Percentiles rank a stretch among this genome's conserved stretches.
Conservation (phyloP, 1,140 invertebrate genomes). For the Brachionus rotundiformis region DNA sequence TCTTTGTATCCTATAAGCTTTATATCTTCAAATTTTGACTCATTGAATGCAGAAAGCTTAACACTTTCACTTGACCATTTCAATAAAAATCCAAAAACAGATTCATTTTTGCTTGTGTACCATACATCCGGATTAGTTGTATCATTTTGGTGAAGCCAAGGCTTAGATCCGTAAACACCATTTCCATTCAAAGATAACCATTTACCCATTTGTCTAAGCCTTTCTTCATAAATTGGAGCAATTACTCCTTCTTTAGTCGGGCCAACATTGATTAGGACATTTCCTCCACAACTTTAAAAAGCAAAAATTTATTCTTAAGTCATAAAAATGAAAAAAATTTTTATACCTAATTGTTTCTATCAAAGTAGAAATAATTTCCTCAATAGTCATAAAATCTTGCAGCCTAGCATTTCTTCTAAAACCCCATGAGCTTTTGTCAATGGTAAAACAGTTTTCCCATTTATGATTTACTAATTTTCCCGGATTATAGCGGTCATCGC, state of each 20-base stretch:
- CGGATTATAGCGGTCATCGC: conserved; percentile 81
- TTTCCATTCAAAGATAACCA: conserved; percentile 84
- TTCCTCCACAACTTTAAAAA: conserved; percentile 77
- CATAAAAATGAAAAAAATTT: not conserved
- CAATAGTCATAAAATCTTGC: conserved; percentile 71
- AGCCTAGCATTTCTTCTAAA: conserved; percentile 71
- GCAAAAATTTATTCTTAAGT: not conserved
- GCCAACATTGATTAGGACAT: conserved; percentile 84
- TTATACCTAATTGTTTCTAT: conserved; percentile 70
- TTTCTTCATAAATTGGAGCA: conserved; percentile 82
- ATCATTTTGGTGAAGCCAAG: conserved; percentile 52
- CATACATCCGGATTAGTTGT: conserved; percentile 51
- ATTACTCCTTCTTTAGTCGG: conserved; percentile 87
- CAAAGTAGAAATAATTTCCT: conserved; percentile 74
- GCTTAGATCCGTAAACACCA: conserved; percentile 76
- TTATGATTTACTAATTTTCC: conserved; percentile 62
- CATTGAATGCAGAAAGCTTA: not conserved
- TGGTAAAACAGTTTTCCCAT: conserved; percentile 73
- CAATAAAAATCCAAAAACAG: conserved; percentile 43
- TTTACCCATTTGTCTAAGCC: conserved; percentile 70
- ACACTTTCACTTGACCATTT: conserved; percentile 44
- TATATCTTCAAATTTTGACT: not conserved
- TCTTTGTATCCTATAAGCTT: conserved; percentile 4
- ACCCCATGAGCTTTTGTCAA: conserved; percentile 80
- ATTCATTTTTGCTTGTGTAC: conserved; percentile 38